Evolutionary conservation across 2,113 vertebrate genomes (phyloP).

Genomic region (Malurus elegans): DNA sequence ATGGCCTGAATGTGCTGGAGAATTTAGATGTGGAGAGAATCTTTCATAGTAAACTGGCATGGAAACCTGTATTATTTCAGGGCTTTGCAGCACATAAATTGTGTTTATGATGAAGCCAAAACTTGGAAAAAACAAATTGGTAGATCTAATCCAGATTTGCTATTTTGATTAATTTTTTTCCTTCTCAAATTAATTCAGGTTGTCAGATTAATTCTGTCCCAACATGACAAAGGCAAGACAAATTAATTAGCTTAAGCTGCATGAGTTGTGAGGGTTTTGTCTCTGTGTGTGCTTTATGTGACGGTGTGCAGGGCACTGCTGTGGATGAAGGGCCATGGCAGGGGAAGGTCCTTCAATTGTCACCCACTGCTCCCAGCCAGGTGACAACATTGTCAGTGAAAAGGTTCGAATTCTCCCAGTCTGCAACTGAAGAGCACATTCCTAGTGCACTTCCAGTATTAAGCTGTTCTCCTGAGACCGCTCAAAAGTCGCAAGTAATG

Average conservation of each 20-base stretch:
- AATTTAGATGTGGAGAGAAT: background rate
- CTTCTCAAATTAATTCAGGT: background rate
- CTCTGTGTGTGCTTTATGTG: background rate
- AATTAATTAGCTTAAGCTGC: background rate
- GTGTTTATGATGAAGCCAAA: background rate
- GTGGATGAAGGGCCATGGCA: background rate
- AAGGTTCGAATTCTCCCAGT: background rate
- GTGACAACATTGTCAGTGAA: background rate
- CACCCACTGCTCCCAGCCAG: background rate
- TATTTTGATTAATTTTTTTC: background rate
- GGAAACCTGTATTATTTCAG: background rate
- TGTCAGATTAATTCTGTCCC: background rate
- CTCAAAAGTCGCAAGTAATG: background rate
- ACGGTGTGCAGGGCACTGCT: background rate
- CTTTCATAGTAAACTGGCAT: background rate
- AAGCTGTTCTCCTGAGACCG: background rate
- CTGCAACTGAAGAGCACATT: background rate
- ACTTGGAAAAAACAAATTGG: background rate
- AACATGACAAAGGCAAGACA: background rate
- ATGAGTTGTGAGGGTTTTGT: background rate
- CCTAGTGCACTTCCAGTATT: background rate
- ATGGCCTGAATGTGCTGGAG: constrained; percentile 3
- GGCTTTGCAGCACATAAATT: constrained; percentile 1
- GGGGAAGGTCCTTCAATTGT: background rate
- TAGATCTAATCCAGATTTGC: constrained; percentile 12